Base-by-base conservation (phyloP, 1,140 invertebrate species). In the Diuraphis noxia region DNA sequence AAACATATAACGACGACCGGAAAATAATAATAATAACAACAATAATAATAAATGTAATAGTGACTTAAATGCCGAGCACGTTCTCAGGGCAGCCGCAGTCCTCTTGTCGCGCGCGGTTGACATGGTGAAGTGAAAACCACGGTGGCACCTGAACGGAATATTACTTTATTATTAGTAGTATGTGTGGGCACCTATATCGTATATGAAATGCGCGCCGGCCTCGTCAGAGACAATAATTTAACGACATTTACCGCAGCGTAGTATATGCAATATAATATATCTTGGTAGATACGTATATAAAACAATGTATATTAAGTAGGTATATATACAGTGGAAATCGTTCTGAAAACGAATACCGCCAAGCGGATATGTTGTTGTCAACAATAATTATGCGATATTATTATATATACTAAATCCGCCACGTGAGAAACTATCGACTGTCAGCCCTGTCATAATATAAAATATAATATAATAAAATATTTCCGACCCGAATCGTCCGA, bases 91-190 rank as follows among this genome's bases (percentile, higher is more conserved):
- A 17, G 23, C n/a, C 40, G 17, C n/a, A 30, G 9, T 46, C 30
- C n/a, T 86, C 84, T 38, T 7, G 43, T 86, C n/a, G 43, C 30
- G 43, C 30, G 34, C 41, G 84, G n/a, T 19, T 34, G 19, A 36
- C 84, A 36, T 52, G 21, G 49, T n/a, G 21, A 86, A 86, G 84
- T 86, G 84, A 86, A 63, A 86, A 86, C n/a, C 46, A 34, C 43
- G 34, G 21, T 36, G 34, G 84, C 46, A 86, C 84, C 84, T 49
- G 43, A 86, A 86, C 46, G 84, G 84, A 86, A 86, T n/a, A n/a
- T 86, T 43, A 63, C 13, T 30, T 56, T 63, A 63, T 63, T 63
- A 17, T 13, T 4, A 13, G n/a, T n/a, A n/a, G n/a, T n/a, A n/a
- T n/a, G n/a, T n/a, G n/a, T n/a, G 13, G 10, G 3, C 30, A n/a